These are phyloP conservation scores for Drosophila murphyi DNA, from an alignment of 1,140 invertebrate genomes.

Conservation along the genomic window DNA sequence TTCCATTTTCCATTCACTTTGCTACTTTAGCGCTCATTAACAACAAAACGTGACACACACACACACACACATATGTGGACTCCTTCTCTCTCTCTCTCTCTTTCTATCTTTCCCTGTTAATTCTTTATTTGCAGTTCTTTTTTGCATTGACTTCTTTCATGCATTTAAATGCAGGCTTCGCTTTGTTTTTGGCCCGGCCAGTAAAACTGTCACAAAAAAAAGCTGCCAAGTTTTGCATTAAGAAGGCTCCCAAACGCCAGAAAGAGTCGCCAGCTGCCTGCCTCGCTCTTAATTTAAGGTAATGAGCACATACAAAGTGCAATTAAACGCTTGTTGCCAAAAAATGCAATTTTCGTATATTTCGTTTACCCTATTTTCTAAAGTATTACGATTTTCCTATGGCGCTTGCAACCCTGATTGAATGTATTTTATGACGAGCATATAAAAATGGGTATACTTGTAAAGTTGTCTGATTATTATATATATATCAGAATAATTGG, in stretches of 20 bases:
- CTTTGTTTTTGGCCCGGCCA: slow-evolving; percentile 14
- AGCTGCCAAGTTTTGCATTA: slow-evolving; percentile 58
- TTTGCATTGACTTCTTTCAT: slow-evolving; percentile 36
- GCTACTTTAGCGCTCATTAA: slow-evolving; percentile 51
- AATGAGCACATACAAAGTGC: slow-evolving; percentile 81
- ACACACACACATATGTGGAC: slow-evolving; percentile 14
- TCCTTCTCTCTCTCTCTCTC: neutral
- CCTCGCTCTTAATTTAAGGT: slow-evolving; percentile 66
- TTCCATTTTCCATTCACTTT: slow-evolving; percentile 43
- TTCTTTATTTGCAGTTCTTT: slow-evolving; percentile 29
- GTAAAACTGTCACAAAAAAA: slow-evolving; percentile 27
- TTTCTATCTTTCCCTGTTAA: slow-evolving; percentile 5
- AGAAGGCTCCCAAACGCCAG: slow-evolving; percentile 40
- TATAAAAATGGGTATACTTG: neutral
- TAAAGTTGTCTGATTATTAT: neutral
- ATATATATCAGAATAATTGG: neutral
- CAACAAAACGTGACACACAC: slow-evolving; percentile 55
- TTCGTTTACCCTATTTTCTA: slow-evolving; percentile 1
- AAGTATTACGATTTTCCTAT: neutral
- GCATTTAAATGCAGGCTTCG: slow-evolving; percentile 43
- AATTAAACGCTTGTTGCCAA: slow-evolving; percentile 81
- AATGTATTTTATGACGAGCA: neutral
- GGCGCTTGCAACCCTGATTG: neutral
- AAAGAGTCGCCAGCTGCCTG: slow-evolving; percentile 17
- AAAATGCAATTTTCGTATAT: slow-evolving; percentile 73